A percentile compares a stretch with the other conserved stretches of the same genome.
Evolutionary conservation across 2,888 invertebrate species (phyloP).

Genomic region (Drosophila parthenogenetica): DNA sequence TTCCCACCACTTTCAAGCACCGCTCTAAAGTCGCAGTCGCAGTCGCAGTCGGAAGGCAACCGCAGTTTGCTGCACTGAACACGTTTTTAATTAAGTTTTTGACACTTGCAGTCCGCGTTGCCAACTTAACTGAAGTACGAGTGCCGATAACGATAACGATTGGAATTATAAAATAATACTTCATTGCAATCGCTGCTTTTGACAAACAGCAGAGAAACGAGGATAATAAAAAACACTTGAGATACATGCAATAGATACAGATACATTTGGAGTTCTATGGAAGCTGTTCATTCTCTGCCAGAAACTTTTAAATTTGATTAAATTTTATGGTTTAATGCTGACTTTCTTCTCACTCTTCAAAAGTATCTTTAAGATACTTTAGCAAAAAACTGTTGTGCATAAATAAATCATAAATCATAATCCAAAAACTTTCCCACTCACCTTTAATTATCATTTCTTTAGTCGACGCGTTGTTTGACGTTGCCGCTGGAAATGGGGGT

Average conservation of each 20-base stretch:
- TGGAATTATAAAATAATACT: constrained; percentile 8
- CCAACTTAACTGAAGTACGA: constrained; percentile 9
- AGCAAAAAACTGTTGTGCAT: background rate
- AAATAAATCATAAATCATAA: background rate
- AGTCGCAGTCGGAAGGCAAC: constrained; percentile 25
- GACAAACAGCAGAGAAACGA: background rate
- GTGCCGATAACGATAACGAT: constrained; percentile 21
- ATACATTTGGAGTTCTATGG: background rate
- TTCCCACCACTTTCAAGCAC: constrained; percentile 53
- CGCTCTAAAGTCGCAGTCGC: constrained; percentile 15
- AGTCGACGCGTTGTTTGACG: constrained; percentile 19
- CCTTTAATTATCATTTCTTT: constrained; percentile 22
- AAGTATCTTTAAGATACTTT: background rate
- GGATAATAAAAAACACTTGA: constrained; percentile 1
- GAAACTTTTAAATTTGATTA: too few species aligned
- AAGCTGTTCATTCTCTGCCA: too few species aligned
- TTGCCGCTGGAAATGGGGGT: background rate
- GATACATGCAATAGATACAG: background rate
- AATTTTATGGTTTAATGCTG: too few species aligned
- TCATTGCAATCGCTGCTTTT: constrained; percentile 2
- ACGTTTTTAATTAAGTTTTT: constrained; percentile 79
- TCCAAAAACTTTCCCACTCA: background rate
- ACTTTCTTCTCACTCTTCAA: too few species aligned
- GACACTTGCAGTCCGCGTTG: constrained; percentile 62
- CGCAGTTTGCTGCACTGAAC: constrained; percentile 49